Evolutionary conservation across 2,888 invertebrate genomes (phyloP).

Genomic region (Myathropa florea): DNA sequence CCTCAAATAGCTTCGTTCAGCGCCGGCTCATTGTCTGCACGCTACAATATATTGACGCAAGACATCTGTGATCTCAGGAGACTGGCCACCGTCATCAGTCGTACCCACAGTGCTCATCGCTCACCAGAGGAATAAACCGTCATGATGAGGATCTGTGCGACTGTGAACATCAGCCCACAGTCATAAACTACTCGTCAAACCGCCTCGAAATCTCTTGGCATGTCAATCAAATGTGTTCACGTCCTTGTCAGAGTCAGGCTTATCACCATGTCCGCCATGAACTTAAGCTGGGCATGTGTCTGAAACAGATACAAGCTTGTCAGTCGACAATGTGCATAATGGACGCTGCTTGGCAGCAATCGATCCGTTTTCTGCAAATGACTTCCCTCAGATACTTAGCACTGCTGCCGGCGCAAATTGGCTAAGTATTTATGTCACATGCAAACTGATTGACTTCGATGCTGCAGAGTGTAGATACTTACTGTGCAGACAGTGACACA

Average conservation of each 20-base stretch:
- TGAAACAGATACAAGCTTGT: neutral
- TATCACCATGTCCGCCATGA: neutral
- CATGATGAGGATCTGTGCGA: neutral
- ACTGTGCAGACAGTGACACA: neutral
- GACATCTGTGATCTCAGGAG: too few species aligned
- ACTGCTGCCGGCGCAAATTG: slow-evolving; percentile 58
- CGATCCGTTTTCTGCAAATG: slow-evolving; percentile 66
- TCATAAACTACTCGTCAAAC: neutral
- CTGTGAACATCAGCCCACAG: neutral
- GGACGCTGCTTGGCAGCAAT: slow-evolving; percentile 24
- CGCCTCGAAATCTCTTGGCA: neutral
- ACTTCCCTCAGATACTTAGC: slow-evolving; percentile 40
- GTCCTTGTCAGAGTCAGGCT: neutral
- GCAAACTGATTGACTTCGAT: slow-evolving; percentile 69
- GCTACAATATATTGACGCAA: neutral
- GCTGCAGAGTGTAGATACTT: slow-evolving; percentile 23
- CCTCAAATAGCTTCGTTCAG: neutral
- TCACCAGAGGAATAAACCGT: neutral
- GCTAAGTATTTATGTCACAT: slow-evolving; percentile 68
- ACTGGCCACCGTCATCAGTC: neutral
- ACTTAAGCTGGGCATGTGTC: neutral
- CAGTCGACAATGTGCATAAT: slow-evolving; percentile 1
- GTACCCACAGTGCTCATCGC: neutral
- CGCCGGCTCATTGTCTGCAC: neutral
- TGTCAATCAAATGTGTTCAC: neutral